Base-by-base conservation (phyloP, 2,888 invertebrate genomes). In the Sceliomorpha sp. region DNA sequence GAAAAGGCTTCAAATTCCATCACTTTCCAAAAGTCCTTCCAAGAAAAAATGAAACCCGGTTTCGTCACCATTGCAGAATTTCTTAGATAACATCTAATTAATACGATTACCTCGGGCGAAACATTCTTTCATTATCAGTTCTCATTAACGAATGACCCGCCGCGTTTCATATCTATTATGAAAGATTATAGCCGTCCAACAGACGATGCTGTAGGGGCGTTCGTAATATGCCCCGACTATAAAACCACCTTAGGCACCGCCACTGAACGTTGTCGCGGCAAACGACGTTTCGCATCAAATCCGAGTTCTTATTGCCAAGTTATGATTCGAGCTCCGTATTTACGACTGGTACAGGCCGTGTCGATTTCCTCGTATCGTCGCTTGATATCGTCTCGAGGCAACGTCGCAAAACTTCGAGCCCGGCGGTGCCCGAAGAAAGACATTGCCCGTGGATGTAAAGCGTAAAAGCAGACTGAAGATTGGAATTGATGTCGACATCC, bases 231-330 rank as follows among this genome's bases (percentile, higher is more conserved):
- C 12, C 44, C 29, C 15, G 44, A 6, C 44, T 31, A 13, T 42
- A 27, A 42, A 42, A 27, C 12, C 27, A 12, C 27, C n/a, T n/a
- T n/a, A n/a, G n/a, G n/a, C n/a, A n/a, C n/a, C 20, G 20, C 5
- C 2, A 20, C 20, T 31, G 37, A 17, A 17, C 1, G 39, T 7
- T 12, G 17, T 6, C 29, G 14, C 37, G 36, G 56, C 50, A 58
- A 60, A 66, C 50, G 45, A 51, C 56, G 13, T 62, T 64, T 59
- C 53, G 27, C 47, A 42, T 55, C 53, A 27, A 51, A 67, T 67
- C 39, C 47, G 26, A 20, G 27, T 48, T 37, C 36, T 47, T 60
- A 67, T 60, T 60, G 45, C 47, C 60, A 20, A 24, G 40, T 59
- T 45, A 53, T 44, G 45, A 51, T 53, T 45, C 45, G 8, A 31